These are phyloP conservation scores for Selenia dentaria DNA, from an alignment of 2,888 invertebrate species.

Conservation along the genomic window DNA sequence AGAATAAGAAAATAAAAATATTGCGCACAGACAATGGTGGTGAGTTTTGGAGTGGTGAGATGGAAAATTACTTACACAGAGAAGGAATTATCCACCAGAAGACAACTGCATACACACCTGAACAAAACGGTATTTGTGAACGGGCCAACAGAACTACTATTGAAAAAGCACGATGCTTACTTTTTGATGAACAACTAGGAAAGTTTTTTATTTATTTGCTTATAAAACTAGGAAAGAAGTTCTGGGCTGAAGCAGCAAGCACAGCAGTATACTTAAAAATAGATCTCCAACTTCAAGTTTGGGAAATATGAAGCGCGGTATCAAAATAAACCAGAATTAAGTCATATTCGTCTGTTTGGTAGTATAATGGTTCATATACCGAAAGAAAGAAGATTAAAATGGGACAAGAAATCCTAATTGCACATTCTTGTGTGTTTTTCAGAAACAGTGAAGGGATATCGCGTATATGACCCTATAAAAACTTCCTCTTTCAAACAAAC, in stretches of 20 bases:
- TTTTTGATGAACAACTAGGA: neutral
- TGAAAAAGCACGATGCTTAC: neutral
- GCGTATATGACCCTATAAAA: too few relatives aligned
- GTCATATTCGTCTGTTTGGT: neutral
- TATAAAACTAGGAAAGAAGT: too few relatives aligned
- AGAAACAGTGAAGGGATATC: neutral
- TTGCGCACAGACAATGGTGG: too few relatives aligned
- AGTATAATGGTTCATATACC: neutral
- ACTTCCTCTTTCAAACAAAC: too few relatives aligned
- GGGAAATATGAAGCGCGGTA: neutral
- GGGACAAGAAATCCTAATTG: neutral
- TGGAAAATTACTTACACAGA: too few relatives aligned
- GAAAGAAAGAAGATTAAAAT: too few relatives aligned
- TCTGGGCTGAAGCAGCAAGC: too few relatives aligned
- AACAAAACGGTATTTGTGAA: too few relatives aligned
- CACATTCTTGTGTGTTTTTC: neutral
- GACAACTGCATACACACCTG: neutral
- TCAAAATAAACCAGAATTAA: too few relatives aligned
- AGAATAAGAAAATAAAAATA: too few relatives aligned
- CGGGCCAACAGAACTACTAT: neutral
- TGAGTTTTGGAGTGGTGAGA: too few relatives aligned
- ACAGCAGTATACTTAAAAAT: constrained; percentile 1
- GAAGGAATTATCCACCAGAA: constrained; percentile 3
- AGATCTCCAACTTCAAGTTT: neutral
- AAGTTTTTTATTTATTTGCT: neutral